Conservation (phyloP, 2,113 vertebrate species). For the Zosterops hypoxanthus region DNA sequence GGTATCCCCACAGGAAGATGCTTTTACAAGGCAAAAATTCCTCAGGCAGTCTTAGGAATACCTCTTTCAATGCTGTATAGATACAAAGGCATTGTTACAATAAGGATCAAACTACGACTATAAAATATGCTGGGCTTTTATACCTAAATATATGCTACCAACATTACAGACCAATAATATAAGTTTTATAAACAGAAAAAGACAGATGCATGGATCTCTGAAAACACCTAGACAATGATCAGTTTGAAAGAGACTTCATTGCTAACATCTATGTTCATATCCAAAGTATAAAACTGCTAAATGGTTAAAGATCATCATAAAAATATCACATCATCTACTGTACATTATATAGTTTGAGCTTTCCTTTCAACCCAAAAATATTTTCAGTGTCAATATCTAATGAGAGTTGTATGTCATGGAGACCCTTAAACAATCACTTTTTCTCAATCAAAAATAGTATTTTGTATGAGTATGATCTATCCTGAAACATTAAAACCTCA, state of each 20-base stretch:
- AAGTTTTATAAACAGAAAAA: background rate
- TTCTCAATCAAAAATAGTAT: background rate
- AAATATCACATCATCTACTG: background rate
- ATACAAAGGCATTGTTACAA: background rate
- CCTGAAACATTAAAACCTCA: background rate
- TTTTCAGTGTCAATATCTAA: background rate
- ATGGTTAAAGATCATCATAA: background rate
- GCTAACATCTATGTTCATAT: background rate
- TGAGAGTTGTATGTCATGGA: fast-evolving
- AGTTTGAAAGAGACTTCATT: background rate
- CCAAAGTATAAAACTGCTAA: background rate
- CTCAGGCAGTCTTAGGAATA: background rate
- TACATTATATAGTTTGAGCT: background rate
- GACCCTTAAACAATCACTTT: background rate
- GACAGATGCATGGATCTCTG: background rate
- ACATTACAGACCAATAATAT: background rate
- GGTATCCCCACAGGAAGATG: background rate
- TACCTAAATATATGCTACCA: background rate
- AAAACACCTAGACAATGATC: background rate
- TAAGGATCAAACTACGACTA: background rate
- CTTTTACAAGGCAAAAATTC: background rate
- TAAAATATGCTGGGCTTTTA: background rate
- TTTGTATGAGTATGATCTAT: background rate
- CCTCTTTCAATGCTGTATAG: background rate
- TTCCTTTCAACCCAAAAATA: background rate